These are phyloP conservation scores for Gracilinanus agilis DNA, from an alignment of 2,113 vertebrate genomes.

Conservation along the genomic window DNA sequence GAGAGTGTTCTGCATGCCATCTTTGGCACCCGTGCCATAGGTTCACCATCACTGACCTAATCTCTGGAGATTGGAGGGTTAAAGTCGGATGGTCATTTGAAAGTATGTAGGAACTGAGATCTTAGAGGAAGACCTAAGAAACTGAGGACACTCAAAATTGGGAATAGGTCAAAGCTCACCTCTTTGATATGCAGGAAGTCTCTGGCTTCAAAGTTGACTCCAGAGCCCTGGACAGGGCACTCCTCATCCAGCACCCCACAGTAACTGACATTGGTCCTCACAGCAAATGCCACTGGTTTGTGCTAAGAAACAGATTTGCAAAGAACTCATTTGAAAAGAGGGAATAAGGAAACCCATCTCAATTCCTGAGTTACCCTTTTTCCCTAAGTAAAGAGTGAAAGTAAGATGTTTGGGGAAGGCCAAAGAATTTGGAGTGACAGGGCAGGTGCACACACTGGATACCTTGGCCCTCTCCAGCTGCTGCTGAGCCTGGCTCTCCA, in stretches of 20 bases:
- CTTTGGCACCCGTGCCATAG: too few relatives aligned
- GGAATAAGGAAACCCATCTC: conserved; percentile 14
- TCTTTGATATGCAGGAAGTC: conserved; percentile 99
- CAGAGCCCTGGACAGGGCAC: conserved; percentile 96
- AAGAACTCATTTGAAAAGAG: background rate
- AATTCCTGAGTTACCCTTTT: background rate
- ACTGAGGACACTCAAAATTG: background rate
- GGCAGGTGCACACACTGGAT: conserved; percentile 7
- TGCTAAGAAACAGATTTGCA: conserved; percentile 82
- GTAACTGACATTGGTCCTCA: conserved; percentile 97
- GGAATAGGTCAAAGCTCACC: conserved; percentile 82
- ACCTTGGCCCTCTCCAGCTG: conserved; percentile 98
- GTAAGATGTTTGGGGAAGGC: too few relatives aligned
- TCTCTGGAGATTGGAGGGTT: background rate
- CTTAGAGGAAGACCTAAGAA: background rate
- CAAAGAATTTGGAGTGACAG: background rate
- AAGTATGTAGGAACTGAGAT: background rate
- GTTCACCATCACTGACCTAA: background rate
- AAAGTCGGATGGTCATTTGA: background rate
- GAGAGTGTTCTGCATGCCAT: too few relatives aligned
- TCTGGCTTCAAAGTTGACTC: conserved; percentile 99
- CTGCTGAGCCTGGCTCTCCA: conserved; percentile 96
- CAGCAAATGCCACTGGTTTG: conserved; percentile 96
- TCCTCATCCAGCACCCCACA: conserved; percentile 96
- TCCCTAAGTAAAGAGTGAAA: background rate